Evolutionary conservation across 1,140 invertebrate genomes (phyloP), one percentile per base, ranked within the genome.

Genomic region (Drosophila paulistorum): DNA sequence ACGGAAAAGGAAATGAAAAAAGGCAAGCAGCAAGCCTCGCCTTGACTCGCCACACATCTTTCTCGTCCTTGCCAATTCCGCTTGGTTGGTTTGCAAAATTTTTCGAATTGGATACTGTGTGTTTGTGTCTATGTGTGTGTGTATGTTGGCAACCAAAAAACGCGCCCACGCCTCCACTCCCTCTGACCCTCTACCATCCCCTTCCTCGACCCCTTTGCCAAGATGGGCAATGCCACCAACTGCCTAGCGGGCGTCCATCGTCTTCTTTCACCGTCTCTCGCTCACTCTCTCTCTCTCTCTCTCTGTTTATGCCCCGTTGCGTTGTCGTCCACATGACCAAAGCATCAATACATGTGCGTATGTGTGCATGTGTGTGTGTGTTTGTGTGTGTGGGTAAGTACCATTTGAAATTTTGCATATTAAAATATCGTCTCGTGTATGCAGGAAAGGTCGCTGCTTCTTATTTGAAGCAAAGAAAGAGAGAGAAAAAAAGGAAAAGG

Each of bases 351-450:
- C 72, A 45, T 35, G 37, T 65, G 42, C 55, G 51, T 41, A 45
- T 55, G 20, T 60, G 14, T 67, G 37, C 20, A 23, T 64, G 20
- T 26, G 60, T 39, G 73, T 71, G 65, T 59, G 59, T 54, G 41
- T 39, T 23, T 61, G 33, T 58, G 41, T 55, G 13, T 41, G 26
- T 70, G 67, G 42, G 63, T 59, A 58, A 65, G 81, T 71, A 77
- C 76, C 79, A 83, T 87, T 87, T 83, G 79, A 87, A 83, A 87
- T 87, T 87, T 87, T 84, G 84, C 85, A 87, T 87, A 87, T 87
- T 87, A 89, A 87, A 87, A 89, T 89, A 87, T 87, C 86, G 84
- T 87, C 45, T 51, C 84, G 84, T 83, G 77, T 71, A 81, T 89
- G 84, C 83, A 81, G 57, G 57, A 87, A 80, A 89, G 84, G 84